phyloP scores from a whole-genome alignment of 1,140 invertebrate genomes.

The Antheraea pernyi region DNA sequence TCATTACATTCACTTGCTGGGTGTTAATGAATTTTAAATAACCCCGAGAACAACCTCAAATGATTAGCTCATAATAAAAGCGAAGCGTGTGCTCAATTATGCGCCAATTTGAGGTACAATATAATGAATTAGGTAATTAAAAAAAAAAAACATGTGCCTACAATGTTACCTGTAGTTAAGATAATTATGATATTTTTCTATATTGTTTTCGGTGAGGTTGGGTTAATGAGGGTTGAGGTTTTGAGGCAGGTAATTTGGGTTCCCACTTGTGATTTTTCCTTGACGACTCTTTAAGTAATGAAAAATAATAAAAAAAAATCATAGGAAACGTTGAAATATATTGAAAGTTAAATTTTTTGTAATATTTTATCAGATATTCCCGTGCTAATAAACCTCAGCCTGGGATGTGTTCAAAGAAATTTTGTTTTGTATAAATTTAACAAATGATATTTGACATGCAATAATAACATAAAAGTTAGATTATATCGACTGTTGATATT shows the following conservation, averaged over 20 bases:
- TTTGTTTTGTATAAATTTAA: constrained; percentile 29
- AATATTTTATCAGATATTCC: neutral
- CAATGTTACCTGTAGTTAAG: constrained; percentile 76
- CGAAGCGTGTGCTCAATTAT: neutral
- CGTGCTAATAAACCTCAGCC: neutral
- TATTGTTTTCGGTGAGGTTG: constrained; percentile 38
- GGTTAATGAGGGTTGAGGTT: neutral
- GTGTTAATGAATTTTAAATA: neutral
- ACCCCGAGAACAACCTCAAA: neutral
- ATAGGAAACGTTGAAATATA: too few species aligned
- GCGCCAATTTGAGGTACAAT: neutral
- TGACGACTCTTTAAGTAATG: too few species aligned
- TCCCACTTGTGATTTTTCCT: neutral
- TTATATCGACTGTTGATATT: constrained; percentile 77
- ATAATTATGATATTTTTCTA: constrained; percentile 52
- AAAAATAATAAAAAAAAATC: too few species aligned
- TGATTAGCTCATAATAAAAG: neutral
- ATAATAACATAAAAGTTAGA: constrained; percentile 57
- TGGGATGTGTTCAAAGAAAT: constrained; percentile 68
- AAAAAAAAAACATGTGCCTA: constrained; percentile 68
- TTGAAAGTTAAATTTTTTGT: neutral
- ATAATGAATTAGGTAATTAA: constrained; percentile 4
- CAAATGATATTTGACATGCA: constrained; percentile 71
- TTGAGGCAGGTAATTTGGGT: neutral
- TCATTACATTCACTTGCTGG: too few species aligned